These are phyloP conservation scores for Cactoblastis cactorum DNA, from an alignment of 2,888 invertebrate species.

Conservation along the genomic window DNA sequence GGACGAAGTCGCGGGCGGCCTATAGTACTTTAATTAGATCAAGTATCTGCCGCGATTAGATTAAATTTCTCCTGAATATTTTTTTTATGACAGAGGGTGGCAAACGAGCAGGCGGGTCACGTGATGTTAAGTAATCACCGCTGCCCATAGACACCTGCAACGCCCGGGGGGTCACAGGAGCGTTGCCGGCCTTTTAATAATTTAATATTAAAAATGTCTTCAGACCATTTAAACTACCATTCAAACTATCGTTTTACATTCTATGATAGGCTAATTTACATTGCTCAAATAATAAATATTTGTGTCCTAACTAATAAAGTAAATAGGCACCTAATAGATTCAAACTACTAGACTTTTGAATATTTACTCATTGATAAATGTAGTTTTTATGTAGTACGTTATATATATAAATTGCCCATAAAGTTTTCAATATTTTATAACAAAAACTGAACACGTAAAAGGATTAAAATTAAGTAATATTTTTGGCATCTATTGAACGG, in stretches of 20 bases:
- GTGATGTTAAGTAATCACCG: too few relatives aligned
- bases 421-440: conserved; percentile 5
- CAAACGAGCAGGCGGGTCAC: too few relatives aligned
- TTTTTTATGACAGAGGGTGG: too few relatives aligned
- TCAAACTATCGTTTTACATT: background rate
- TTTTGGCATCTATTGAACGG: conserved; percentile 26
- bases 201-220: background rate
- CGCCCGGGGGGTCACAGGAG: too few relatives aligned
- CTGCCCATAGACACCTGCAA: too few relatives aligned
- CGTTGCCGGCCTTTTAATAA: background rate
- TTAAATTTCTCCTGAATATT: too few relatives aligned
- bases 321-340: conserved; percentile 9
- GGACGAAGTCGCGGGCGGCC: too few relatives aligned
- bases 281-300: conserved; percentile 23
- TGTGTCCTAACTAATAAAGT: conserved; percentile 28
- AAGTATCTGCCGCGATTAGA: too few relatives aligned
- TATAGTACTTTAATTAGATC: too few relatives aligned
- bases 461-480: conserved; percentile 52
- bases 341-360: background rate
- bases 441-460: conserved; percentile 34
- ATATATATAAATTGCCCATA: background rate
- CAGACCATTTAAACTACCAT: conserved; percentile 4
- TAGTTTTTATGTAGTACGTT: background rate
- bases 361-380: conserved; percentile 1
- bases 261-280: conserved; percentile 13